A percentile compares a stretch with the other conserved stretches of the same genome.
Conservation (phyloP, 2,888 invertebrate genomes). For the Lithosia quadra region DNA sequence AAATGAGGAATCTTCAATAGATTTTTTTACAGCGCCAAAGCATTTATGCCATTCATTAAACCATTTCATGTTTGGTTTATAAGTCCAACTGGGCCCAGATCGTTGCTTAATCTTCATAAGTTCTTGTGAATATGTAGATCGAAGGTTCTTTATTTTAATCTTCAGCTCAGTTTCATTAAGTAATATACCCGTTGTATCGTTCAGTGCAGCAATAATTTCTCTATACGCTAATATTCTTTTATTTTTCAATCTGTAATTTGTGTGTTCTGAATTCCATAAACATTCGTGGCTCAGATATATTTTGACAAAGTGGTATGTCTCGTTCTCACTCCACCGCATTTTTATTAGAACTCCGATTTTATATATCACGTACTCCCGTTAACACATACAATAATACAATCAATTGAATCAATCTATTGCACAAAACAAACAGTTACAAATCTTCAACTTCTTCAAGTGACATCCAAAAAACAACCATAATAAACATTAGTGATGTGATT, state of each 20-base stretch:
- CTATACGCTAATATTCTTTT: slow-evolving; percentile 68
- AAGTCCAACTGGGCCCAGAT: slow-evolving; percentile 57
- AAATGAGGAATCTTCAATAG: slow-evolving; percentile 41
- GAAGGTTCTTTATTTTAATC: slow-evolving; percentile 70
- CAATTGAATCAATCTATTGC: neutral
- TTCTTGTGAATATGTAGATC: slow-evolving; percentile 73
- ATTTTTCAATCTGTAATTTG: slow-evolving; percentile 69
- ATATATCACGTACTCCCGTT: neutral
- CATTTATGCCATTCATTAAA: slow-evolving; percentile 68
- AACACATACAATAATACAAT: neutral
- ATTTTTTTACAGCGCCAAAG: slow-evolving; percentile 44
- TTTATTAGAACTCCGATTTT: neutral
- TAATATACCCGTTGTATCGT: slow-evolving; percentile 64
- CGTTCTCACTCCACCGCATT: slow-evolving; percentile 79
- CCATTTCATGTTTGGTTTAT: slow-evolving; percentile 71
- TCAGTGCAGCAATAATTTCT: slow-evolving; percentile 65
- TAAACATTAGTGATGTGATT: too few species aligned
- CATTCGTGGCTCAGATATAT: slow-evolving; percentile 74
- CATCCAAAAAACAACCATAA: too few species aligned
- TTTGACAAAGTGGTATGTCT: slow-evolving; percentile 79
- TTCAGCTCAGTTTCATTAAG: slow-evolving; percentile 64
- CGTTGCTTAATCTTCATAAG: slow-evolving; percentile 68
- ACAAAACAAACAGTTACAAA: neutral
- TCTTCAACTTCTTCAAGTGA: too few species aligned
- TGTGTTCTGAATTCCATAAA: slow-evolving; percentile 76